Evolutionary conservation across 2,797 vertebrate species (phyloP).

Genomic region (Otus scops): DNA sequence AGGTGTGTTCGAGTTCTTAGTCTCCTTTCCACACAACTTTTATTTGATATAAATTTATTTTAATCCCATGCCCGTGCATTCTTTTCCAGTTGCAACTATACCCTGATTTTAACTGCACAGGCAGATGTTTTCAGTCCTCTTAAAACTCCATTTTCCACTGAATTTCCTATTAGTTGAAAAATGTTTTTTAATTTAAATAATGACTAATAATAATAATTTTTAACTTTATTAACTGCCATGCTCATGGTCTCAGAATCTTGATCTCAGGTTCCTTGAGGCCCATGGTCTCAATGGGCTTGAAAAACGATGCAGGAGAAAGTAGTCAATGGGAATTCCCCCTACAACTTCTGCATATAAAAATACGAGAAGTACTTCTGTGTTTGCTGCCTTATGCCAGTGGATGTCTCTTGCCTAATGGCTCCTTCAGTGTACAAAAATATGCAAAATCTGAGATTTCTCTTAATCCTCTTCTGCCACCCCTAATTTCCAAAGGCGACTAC

Average conservation of each 20-base stretch:
- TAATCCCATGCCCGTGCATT: not conserved
- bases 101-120: not conserved
- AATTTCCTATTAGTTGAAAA: not conserved
- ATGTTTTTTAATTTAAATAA: not conserved
- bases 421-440: not conserved
- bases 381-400: not conserved
- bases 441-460: not conserved
- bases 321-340: fast-evolving
- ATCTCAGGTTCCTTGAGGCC: not conserved
- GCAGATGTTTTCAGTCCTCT: not conserved
- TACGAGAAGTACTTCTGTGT: not conserved
- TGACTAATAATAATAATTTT: not conserved
- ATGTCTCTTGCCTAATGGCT: not conserved
- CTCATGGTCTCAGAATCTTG: not conserved
- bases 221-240: not conserved
- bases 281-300: fast-evolving
- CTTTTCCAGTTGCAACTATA: not conserved
- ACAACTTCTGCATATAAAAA: not conserved
- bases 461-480: not conserved
- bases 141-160: not conserved
- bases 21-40: not conserved
- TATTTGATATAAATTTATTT: not conserved
- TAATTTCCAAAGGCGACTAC: not conserved
- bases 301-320: not conserved
- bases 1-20: not conserved